Evolutionary conservation across 2,797 vertebrate species (phyloP).

Genomic region (Tolypeutes matacus): DNA sequence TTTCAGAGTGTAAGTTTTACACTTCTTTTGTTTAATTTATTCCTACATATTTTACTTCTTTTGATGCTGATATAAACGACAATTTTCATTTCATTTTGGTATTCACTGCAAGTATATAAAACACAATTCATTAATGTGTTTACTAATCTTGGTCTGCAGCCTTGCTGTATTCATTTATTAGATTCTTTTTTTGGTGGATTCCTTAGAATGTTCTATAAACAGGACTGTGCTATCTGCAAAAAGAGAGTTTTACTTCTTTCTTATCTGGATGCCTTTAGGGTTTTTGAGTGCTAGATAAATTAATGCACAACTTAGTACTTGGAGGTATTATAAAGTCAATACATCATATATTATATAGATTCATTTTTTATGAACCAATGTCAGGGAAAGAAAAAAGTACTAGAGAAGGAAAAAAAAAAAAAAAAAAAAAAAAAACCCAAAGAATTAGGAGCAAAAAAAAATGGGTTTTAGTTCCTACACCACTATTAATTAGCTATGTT

Average conservation of each 20-base stretch:
- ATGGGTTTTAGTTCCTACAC: background rate
- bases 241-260: slow-evolving; percentile 2
- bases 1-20: background rate
- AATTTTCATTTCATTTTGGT: slow-evolving; percentile 53
- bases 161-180: slow-evolving; percentile 42
- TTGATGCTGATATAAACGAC: background rate
- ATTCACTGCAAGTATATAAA: background rate
- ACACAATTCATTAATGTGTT: background rate
- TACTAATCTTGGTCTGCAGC: background rate
- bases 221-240: background rate
- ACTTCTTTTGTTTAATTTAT: slow-evolving; percentile 20
- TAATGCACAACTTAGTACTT: slow-evolving; percentile 27
- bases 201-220: background rate
- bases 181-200: slow-evolving; percentile 39
- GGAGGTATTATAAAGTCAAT: background rate
- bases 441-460: slow-evolving; percentile 2
- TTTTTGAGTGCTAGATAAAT: slow-evolving; percentile 30
- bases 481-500: background rate
- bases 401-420: background rate
- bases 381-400: background rate
- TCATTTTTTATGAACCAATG: slow-evolving; percentile 23
- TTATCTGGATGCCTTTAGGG: slow-evolving; percentile 31
- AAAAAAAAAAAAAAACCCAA: background rate
- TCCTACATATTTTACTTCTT: slow-evolving; percentile 45
- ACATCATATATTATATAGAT: background rate